Evolutionary conservation across 1,140 invertebrate genomes (phyloP).

Genomic region (Drosophila yakuba): DNA sequence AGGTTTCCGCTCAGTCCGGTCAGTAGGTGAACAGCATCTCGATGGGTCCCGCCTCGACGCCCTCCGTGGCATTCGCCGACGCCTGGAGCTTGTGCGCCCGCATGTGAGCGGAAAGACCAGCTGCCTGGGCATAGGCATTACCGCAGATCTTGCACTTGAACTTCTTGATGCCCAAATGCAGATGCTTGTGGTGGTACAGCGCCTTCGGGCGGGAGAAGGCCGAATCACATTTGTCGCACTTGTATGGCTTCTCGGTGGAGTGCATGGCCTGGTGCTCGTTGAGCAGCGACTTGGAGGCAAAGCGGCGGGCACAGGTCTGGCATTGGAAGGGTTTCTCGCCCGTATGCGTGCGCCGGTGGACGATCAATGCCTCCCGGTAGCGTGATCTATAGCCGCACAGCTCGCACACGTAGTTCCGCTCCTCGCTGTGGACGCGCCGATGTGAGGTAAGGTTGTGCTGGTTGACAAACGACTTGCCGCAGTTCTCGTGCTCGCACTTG

Average conservation of each 20-base stretch:
- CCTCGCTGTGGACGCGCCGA: slow-evolving; percentile 61
- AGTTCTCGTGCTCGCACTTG: slow-evolving; percentile 68
- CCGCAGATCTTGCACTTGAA: slow-evolving; percentile 89
- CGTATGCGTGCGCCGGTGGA: slow-evolving; percentile 97
- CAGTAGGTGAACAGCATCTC: slow-evolving; percentile 27
- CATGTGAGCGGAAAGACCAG: slow-evolving; percentile 79
- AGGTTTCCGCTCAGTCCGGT: not conserved
- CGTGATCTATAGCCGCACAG: slow-evolving; percentile 73
- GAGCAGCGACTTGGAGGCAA: slow-evolving; percentile 71
- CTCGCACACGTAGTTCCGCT: slow-evolving; percentile 74
- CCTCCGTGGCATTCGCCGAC: slow-evolving; percentile 11
- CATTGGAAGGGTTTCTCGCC: slow-evolving; percentile 96
- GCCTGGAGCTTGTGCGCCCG: slow-evolving; percentile 65
- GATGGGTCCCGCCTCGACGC: not conserved
- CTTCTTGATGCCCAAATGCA: slow-evolving; percentile 93
- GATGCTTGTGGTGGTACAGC: slow-evolving; percentile 92
- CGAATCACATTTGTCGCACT: slow-evolving; percentile 90
- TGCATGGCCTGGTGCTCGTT: slow-evolving; percentile 89
- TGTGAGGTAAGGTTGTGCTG: slow-evolving; percentile 68
- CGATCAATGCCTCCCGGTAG: slow-evolving; percentile 93
- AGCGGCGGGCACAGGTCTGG: slow-evolving; percentile 56
- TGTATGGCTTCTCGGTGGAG: slow-evolving; percentile 92
- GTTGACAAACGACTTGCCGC: slow-evolving; percentile 71
- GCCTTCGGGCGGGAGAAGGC: slow-evolving; percentile 94
- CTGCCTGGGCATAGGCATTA: slow-evolving; percentile 77